Base-by-base conservation (phyloP, 2,888 invertebrate species). In the Agelastica alni region DNA sequence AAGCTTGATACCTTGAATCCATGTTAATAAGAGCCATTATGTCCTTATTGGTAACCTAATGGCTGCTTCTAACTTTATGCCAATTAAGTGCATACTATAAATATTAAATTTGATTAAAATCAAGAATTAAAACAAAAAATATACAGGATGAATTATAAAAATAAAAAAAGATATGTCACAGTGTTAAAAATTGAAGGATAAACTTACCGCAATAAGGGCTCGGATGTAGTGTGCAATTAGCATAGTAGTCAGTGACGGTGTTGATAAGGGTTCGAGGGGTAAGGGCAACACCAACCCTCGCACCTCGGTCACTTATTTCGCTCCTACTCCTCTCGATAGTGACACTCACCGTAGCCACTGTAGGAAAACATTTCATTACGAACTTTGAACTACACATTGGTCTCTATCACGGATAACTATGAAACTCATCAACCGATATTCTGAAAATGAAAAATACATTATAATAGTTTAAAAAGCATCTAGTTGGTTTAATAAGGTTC, bases 201-300 rank as follows among this genome's bases (percentile, higher is more conserved):
- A 22, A 58, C 86, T 85, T 74, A 87, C 88, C 87, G 87, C 87
- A 84, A 87, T 84, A 82, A 87, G 83, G 83, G 83, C 83, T 83
- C 82, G 80, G 79, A 85, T 81, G 80, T 81, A 84, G 78, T 80
- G 81, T 84, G 83, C 85, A 85, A 87, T 86, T 85, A 83, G 87
- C 88, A 88, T 88, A 87, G 86, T 86, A 84, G 84, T 82, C 81
- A 81, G 82, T 80, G 80, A 77, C 77, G 78, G 78, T 82, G 81
- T 81, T 81, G 81, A 77, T 80, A 80, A 81, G 39, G 79, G 64
- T 71, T 70, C 70, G 75, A 74, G 75, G 74, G 72, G 63, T 70
- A 70, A 72, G 72, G 70, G 69, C 63, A 62, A 62, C 58, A 63
- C 64, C 65, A 67, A 65, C 72, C 71, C 70, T 68, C 63, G 61